A percentile compares a stretch with the other conserved stretches of the same genome.
Evolutionary conservation across 2,888 invertebrate species (phyloP).

Genomic region (Troides aeacus): DNA sequence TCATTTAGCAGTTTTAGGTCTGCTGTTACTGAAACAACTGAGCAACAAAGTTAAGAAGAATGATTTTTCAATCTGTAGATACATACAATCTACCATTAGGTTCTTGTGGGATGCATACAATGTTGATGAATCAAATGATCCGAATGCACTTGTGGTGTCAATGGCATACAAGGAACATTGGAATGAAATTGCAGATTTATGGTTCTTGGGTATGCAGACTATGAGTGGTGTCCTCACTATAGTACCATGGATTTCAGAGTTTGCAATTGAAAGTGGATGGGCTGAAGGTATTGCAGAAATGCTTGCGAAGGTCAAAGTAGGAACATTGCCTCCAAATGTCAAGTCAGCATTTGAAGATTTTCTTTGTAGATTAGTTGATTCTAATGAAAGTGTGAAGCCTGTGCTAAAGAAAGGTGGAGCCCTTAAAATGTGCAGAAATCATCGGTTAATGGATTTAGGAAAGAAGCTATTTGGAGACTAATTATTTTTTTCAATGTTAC

Average conservation of each 20-base stretch:
- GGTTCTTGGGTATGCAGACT: conserved; percentile 97
- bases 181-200: conserved; percentile 93
- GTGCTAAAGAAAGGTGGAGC: conserved; percentile 91
- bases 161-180: conserved; percentile 92
- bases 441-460: conserved; percentile 93
- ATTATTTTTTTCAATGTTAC: conserved; percentile 32
- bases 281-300: conserved; percentile 92
- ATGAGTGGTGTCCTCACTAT: conserved; percentile 89
- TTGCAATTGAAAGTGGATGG: conserved; percentile 96
- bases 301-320: conserved; percentile 89
- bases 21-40: conserved; percentile 90
- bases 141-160: conserved; percentile 89
- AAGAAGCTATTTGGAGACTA: conserved; percentile 93
- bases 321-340: conserved; percentile 89
- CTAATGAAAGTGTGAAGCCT: conserved; percentile 85
- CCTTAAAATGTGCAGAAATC: conserved; percentile 90
- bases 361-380: conserved; percentile 90
- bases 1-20: conserved; percentile 89
- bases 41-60: conserved; percentile 91
- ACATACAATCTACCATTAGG: conserved; percentile 92
- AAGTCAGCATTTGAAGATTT: conserved; percentile 95
- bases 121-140: conserved; percentile 92
- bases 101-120: conserved; percentile 96
- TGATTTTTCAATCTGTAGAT: conserved; percentile 93
- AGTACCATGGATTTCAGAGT: conserved; percentile 94